phyloP scores from a whole-genome alignment of 2,797 vertebrate species.

The Anguilla megastoma region DNA sequence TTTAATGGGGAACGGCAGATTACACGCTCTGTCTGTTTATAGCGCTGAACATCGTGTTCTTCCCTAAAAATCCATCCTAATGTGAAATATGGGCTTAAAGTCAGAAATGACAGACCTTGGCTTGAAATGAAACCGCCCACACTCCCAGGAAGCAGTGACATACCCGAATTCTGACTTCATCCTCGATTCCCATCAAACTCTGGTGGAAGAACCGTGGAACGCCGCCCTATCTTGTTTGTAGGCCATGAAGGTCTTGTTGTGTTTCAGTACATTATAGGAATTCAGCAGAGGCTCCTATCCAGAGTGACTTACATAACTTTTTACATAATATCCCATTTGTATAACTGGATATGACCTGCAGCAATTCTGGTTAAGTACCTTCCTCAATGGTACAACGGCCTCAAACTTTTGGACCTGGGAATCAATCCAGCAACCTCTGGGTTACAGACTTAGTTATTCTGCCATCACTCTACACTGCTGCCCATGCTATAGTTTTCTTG shows the following conservation, averaged over 20 bases:
- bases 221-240: neutral
- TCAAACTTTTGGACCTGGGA: neutral
- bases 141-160: neutral
- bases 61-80: neutral
- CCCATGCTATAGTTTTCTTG: neutral
- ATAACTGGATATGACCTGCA: neutral
- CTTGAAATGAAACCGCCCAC: neutral
- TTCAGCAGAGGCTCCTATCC: too few relatives aligned
- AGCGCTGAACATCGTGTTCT: neutral
- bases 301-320: too few relatives aligned
- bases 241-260: neutral
- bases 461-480: neutral
- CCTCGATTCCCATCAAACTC: neutral
- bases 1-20: neutral
- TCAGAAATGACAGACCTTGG: neutral
- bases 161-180: neutral
- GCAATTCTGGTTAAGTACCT: neutral
- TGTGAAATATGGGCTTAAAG: neutral
- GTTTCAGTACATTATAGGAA: neutral
- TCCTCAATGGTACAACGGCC: neutral
- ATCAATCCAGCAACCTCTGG: neutral
- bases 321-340: neutral
- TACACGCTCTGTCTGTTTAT: neutral
- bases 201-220: neutral
- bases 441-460: neutral